Conservation (phyloP, 2,113 vertebrate species). For the Neoarius graeffei region DNA sequence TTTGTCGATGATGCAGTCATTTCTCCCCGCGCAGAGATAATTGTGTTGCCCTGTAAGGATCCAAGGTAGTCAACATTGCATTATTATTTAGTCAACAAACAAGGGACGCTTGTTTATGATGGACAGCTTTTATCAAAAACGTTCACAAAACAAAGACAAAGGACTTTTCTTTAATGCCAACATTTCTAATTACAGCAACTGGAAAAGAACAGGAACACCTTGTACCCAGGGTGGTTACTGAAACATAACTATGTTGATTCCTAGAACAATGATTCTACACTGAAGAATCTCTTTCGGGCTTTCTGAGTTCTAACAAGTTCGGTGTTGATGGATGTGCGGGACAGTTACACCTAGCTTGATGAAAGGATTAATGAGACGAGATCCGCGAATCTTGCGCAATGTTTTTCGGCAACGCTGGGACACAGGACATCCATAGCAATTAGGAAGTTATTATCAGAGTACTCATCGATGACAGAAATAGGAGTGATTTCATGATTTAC, state of each 20-base stretch:
- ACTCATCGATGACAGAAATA: neutral
- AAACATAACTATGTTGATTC: neutral
- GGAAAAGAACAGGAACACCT: neutral
- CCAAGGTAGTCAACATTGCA: slow-evolving; percentile 37
- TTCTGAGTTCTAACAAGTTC: neutral
- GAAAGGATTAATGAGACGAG: neutral
- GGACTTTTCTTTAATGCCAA: neutral
- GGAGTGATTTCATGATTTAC: neutral
- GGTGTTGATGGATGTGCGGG: neutral
- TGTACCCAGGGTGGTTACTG: neutral
- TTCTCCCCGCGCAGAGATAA: slow-evolving; percentile 97
- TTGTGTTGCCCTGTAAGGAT: slow-evolving; percentile 89
- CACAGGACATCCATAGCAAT: neutral
- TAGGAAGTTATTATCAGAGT: neutral
- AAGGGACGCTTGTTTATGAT: neutral
- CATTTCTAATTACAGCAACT: neutral
- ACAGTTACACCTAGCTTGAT: neutral
- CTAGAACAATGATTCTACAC: neutral
- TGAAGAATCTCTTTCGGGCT: neutral
- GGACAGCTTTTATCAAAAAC: neutral
- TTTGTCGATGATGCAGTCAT: slow-evolving; percentile 99
- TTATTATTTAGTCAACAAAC: slow-evolving; percentile 39
- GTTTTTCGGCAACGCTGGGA: neutral
- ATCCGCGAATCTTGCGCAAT: too few relatives aligned
- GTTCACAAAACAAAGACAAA: neutral